Conservation (phyloP, 2,888 invertebrate species). For the Diabrotica balteata region DNA sequence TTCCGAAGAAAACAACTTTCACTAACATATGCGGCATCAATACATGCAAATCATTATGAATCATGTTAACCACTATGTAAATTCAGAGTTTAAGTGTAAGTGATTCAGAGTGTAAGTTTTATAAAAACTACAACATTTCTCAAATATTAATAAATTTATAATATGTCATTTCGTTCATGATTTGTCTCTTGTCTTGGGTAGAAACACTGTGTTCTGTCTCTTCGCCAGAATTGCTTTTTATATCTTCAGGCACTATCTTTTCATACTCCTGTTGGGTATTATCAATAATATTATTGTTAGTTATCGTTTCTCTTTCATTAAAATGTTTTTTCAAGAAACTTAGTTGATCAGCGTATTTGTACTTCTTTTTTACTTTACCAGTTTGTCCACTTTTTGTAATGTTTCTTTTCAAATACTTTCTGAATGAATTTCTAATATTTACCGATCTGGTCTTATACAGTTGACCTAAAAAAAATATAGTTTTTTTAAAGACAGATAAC, state of each 20-base stretch:
- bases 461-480: slow-evolving; percentile 3
- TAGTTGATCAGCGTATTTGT: not conserved
- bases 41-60: no score
- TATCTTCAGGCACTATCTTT: not conserved
- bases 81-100: no score
- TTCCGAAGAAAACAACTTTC: no score
- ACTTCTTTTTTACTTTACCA: not conserved
- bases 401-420: not conserved
- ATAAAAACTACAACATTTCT: no score
- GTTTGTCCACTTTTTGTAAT: not conserved
- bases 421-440: not conserved
- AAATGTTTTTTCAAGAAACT: slow-evolving; percentile 1
- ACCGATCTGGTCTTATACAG: not conserved
- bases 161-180: no score
- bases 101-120: no score
- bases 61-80: no score
- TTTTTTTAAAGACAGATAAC: not conserved
- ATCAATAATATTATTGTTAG: not conserved
- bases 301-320: slow-evolving; percentile 5
- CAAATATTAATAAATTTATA: no score
- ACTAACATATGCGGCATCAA: no score
- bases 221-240: no score
- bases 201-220: no score
- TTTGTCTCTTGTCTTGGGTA: no score
- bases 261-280: slow-evolving; percentile 1